A percentile compares a stretch with the other conserved stretches of the same genome.
These are phyloP conservation scores for Brachionus calyciflorus DNA, from an alignment of 1,140 invertebrate genomes.

Conservation along the genomic window DNA sequence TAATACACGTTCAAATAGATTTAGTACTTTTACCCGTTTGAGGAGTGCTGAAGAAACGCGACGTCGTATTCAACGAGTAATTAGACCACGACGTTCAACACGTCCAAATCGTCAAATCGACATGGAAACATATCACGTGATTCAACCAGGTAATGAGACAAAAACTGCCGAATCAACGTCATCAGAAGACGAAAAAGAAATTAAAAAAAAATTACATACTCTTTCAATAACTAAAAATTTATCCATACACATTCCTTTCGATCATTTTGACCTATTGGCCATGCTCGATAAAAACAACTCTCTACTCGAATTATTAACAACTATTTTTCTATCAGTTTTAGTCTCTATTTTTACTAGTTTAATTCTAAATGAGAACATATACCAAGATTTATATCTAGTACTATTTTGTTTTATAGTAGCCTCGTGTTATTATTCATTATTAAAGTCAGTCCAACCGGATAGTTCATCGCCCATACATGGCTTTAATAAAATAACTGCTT, in stretches of 20 bases:
- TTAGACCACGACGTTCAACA: background rate
- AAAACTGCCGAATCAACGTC: background rate
- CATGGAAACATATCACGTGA: conserved; percentile 26
- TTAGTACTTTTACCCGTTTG: background rate
- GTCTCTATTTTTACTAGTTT: conserved; percentile 80
- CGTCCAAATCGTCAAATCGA: background rate
- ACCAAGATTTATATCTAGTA: conserved; percentile 85
- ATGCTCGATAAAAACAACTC: conserved; percentile 71
- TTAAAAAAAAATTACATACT: conserved; percentile 74
- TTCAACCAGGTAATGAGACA: background rate
- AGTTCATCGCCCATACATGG: conserved; percentile 95
- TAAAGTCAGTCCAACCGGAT: conserved; percentile 98
- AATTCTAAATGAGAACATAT: conserved; percentile 78
- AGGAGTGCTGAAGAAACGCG: conserved; percentile 12
- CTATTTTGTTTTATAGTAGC: conserved; percentile 94
- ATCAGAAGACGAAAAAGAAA: conserved; percentile 58
- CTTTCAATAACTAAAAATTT: conserved; percentile 71
- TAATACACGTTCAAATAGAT: background rate
- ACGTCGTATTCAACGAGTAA: background rate
- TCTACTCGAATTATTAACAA: background rate
- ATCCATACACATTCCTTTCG: conserved; percentile 71
- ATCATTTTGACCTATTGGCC: conserved; percentile 83
- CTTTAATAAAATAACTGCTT: conserved; percentile 91
- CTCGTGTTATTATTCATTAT: conserved; percentile 90
- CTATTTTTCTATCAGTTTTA: conserved; percentile 69